Conservation (phyloP, 2,888 invertebrate genomes). For the Habroteleia sp. region DNA sequence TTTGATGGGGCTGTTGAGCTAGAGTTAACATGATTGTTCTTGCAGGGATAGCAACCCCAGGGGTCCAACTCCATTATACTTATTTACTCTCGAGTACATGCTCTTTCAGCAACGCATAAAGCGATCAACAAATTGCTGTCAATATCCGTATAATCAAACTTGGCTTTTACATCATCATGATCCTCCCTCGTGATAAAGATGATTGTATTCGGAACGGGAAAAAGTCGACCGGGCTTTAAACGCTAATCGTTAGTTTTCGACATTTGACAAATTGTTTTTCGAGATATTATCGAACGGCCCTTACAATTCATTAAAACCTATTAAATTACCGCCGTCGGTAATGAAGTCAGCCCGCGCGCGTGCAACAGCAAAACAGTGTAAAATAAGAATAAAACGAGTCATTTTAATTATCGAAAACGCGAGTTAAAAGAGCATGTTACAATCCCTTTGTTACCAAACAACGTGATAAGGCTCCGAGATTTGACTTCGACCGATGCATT, state of each 20-base stretch:
- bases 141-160: conserved; percentile 63
- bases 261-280: conserved; percentile 29
- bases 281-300: conserved; percentile 7
- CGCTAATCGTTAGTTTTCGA: conserved; percentile 11
- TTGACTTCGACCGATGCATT: conserved; percentile 61
- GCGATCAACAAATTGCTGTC: conserved; percentile 64
- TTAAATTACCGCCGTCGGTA: conserved; percentile 2
- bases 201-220: conserved; percentile 25
- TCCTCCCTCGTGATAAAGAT: conserved; percentile 49
- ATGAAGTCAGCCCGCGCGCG: no score
- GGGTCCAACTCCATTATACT: conserved; percentile 73
- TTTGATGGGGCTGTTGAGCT: conserved; percentile 67
- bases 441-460: conserved; percentile 56
- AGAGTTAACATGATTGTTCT: conserved; percentile 72
- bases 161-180: conserved; percentile 49
- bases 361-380: conserved; percentile 5
- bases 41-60: conserved; percentile 70
- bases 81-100: conserved; percentile 70
- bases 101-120: conserved; percentile 59
- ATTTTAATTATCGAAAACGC: conserved; percentile 59
- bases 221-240: conserved; percentile 3
- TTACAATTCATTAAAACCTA: no score
- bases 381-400: conserved; percentile 44
- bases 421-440: conserved; percentile 57
- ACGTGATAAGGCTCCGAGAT: conserved; percentile 53